Percentiles rank a stretch among this genome's conserved stretches.
Evolutionary conservation across 2,888 invertebrate species (phyloP).

Genomic region (Caenorhabditis doughertyi): DNA sequence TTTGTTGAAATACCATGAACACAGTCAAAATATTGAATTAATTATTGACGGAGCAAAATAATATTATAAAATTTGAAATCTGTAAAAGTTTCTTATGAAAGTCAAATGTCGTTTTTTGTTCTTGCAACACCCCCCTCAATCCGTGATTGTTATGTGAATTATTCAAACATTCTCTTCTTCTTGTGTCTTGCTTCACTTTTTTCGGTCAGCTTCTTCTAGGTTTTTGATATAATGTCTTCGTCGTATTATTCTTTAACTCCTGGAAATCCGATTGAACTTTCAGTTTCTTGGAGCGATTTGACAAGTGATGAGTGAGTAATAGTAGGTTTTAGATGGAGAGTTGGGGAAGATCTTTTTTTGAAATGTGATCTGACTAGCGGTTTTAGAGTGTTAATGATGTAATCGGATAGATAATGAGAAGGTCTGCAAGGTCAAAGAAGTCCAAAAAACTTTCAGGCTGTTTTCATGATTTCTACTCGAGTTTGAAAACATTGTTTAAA

Average conservation of each 20-base stretch:
- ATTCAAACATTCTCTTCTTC: slow-evolving; percentile 25
- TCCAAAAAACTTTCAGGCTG: slow-evolving; percentile 4
- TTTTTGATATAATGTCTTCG: slow-evolving; percentile 28
- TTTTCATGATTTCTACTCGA: background rate
- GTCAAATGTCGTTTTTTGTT: slow-evolving; percentile 22
- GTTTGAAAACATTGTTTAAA: too few species aligned
- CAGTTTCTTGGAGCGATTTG: slow-evolving; percentile 48
- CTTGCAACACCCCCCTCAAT: slow-evolving; percentile 7
- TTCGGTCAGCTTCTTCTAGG: too few species aligned
- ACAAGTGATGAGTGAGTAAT: slow-evolving; percentile 36
- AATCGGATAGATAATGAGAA: slow-evolving; percentile 41
- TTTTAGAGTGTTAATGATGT: slow-evolving; percentile 52
- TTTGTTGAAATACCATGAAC: too few species aligned
- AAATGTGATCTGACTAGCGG: slow-evolving; percentile 25
- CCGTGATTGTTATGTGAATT: slow-evolving; percentile 50
- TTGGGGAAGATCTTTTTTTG: background rate
- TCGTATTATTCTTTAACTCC: slow-evolving; percentile 40
- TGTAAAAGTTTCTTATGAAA: background rate
- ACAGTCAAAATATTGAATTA: too few species aligned
- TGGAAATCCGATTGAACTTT: slow-evolving; percentile 21
- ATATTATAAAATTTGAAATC: background rate
- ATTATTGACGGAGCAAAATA: too few species aligned
- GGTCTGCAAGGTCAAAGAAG: slow-evolving; percentile 6
- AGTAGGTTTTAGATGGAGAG: background rate
- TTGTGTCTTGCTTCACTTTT: slow-evolving; percentile 5